Percentiles rank a stretch among this genome's conserved stretches.
Evolutionary conservation across 2,797 vertebrate species (phyloP).

Genomic region (Bradypus variegatus): DNA sequence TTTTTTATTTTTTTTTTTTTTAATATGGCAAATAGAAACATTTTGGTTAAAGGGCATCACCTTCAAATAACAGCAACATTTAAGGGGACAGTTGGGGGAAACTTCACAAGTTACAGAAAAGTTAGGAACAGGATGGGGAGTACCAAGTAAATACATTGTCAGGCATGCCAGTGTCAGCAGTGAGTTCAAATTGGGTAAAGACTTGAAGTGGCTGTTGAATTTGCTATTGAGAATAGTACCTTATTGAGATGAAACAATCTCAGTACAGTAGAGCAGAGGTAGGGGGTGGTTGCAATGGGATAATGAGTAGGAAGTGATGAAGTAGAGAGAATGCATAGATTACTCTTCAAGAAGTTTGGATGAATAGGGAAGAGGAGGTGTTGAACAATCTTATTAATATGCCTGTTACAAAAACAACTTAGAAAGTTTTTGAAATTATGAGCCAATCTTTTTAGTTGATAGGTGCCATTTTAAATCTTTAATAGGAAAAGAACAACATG

Average conservation of each 20-base stretch:
- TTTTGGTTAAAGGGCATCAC: not conserved
- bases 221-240: not conserved
- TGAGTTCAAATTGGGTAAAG: not conserved
- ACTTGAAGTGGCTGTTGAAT: not conserved
- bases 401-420: not conserved
- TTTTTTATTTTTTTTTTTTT: not conserved
- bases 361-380: not conserved
- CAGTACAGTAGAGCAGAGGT: not conserved
- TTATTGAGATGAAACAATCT: not conserved
- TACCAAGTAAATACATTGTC: not conserved
- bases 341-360: not conserved
- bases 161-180: not conserved
- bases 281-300: too few species aligned
- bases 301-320: not conserved
- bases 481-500: slow-evolving; percentile 95
- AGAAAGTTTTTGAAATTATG: slow-evolving; percentile 7
- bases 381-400: not conserved
- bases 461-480: slow-evolving; percentile 18
- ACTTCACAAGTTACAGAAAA: not conserved
- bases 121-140: not conserved
- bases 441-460: slow-evolving; percentile 15
- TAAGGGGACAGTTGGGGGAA: not conserved
- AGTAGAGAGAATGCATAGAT: not conserved
- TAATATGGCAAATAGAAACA: not conserved
- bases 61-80: not conserved